These are phyloP conservation scores for Cotesia congregata DNA, from an alignment of 2,888 invertebrate species.

Conservation along the genomic window DNA sequence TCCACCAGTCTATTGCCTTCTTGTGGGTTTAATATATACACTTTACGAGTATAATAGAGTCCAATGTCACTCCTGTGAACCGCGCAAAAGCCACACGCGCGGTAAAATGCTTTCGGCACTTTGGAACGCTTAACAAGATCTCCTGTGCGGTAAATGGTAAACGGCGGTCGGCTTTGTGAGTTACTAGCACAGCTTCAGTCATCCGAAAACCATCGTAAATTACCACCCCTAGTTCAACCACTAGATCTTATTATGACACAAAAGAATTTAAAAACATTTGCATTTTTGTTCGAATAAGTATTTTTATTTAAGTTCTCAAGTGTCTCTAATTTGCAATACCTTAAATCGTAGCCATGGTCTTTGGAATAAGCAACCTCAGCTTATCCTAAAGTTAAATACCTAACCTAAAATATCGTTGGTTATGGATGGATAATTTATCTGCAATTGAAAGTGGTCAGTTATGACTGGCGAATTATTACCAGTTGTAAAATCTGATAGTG, in stretches of 20 bases:
- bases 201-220: conserved; percentile 42
- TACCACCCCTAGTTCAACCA: conserved; percentile 34
- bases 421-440: not conserved
- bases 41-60: conserved; percentile 13
- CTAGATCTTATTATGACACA: not conserved
- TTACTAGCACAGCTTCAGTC: conserved; percentile 25
- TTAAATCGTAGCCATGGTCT: not conserved
- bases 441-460: not conserved
- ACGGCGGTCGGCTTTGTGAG: conserved; percentile 50
- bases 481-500: conserved; percentile 5
- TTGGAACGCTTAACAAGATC: conserved; percentile 56
- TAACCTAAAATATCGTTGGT: not conserved
- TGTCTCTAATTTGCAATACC: not conserved
- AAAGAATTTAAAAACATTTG: too few species aligned
- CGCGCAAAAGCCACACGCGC: conserved; percentile 30
- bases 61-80: conserved; percentile 19
- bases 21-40: conserved; percentile 2
- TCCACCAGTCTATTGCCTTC: conserved; percentile 11
- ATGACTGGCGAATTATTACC: not conserved
- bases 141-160: conserved; percentile 50
- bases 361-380: not conserved
- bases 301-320: too few species aligned
- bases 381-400: not conserved
- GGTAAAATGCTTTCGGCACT: conserved; percentile 48
- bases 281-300: too few species aligned